phyloP scores from a whole-genome alignment of 2,113 vertebrate species.

The Nesoenas mayeri region DNA sequence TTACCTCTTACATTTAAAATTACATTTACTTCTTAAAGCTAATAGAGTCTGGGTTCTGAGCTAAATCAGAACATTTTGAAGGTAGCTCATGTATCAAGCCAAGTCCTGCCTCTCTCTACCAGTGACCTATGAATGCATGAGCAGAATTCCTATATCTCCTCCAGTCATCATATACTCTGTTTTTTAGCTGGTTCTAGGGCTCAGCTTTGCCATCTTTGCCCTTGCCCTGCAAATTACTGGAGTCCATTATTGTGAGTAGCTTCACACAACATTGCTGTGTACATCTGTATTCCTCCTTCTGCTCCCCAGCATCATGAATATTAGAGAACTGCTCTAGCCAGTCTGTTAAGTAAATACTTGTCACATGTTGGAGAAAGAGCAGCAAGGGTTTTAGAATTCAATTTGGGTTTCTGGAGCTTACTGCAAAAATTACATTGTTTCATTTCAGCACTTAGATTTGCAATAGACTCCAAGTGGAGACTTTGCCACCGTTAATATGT shows the following conservation, averaged over 20 bases:
- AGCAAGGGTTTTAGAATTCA: neutral
- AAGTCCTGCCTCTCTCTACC: neutral
- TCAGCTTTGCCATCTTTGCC: neutral
- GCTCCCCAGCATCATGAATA: neutral
- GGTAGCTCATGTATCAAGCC: neutral
- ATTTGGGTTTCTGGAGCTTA: neutral
- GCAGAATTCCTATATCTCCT: neutral
- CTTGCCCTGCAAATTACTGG: neutral
- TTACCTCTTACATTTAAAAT: neutral
- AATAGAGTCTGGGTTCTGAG: neutral
- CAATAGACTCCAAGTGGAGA: neutral
- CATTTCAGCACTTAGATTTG: neutral
- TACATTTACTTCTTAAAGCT: neutral
- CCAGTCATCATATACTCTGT: neutral
- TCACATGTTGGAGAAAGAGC: neutral
- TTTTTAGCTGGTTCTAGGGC: neutral
- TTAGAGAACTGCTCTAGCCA: neutral
- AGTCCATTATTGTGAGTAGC: neutral
- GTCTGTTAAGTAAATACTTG: neutral
- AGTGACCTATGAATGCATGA: neutral
- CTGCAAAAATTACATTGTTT: neutral
- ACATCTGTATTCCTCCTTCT: neutral
- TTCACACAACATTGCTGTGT: rapidly evolving
- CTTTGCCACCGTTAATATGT: neutral
- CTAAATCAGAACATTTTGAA: neutral